Evolutionary conservation across 2,113 vertebrate genomes (phyloP), one percentile per base, ranked within the genome.

Genomic region (Jacana jacana): DNA sequence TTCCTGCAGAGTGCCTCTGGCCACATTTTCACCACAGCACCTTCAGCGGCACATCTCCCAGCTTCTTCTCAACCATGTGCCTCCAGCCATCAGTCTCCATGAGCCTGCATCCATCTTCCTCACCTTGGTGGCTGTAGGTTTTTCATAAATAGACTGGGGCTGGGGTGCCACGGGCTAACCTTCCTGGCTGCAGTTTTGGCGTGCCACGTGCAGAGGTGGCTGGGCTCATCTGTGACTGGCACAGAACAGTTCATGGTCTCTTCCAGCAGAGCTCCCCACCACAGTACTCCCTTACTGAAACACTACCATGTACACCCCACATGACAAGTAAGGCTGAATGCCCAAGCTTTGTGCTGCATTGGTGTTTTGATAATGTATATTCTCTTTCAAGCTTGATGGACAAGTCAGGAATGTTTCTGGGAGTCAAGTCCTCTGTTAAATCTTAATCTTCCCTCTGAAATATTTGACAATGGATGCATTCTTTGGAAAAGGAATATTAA

Each of bases 51-150:
- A 6, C 73, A 28, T 39, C 33, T 93, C 37, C 37, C 44, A 13
- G 40, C 35, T 72, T 52, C 15, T 76, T 39, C 58, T 65, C 58
- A 49, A 58, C 19, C 48, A 6, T 0, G 0, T 1, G 0, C 13
- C 58, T 72, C 35, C 58, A 86, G 39, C 52, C 27, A 5, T 39
- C 11, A 6, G 7, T 77, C 60, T 84, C 44, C 2, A 0, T 23
- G 27, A 58, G 14, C n/a, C 52, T 54, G 16, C 52, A 30, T 11
- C 52, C 28, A 2, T 49, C 44, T 37, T 57, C 46, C 22, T 72
- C 49, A 40, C 37, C 35, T 25, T 0, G 1, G 2, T 15, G 30
- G 40, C 73, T 78, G 40, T 37, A 73, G 12, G 27, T 30, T 55
- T 82, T 73, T 33, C 22, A 7, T 10, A 25, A 37, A 17, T 13